phyloP scores from a whole-genome alignment of 2,888 invertebrate species.

The Stenichneumon culpator region DNA sequence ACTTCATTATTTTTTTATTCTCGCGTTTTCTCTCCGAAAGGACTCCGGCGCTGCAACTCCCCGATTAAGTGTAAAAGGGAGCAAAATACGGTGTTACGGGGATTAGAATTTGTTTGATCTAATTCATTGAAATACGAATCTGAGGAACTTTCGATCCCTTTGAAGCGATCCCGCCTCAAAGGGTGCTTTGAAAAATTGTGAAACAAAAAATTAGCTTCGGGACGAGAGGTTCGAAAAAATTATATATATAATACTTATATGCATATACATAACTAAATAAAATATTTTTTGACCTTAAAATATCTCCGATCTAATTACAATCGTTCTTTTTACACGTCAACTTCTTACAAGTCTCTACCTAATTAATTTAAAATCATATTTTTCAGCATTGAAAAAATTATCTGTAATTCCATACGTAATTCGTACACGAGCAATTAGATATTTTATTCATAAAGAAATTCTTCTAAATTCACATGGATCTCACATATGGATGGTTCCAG shows the following conservation, averaged over 20 bases:
- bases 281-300: no score
- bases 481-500: not conserved
- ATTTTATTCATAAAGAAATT: not conserved
- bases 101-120: not conserved
- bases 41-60: not conserved
- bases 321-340: no score
- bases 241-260: no score
- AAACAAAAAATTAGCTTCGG: not conserved
- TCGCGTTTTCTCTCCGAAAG: not conserved
- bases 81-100: not conserved
- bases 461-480: not conserved
- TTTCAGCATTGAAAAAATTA: no score
- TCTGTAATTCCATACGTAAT: no score
- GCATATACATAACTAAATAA: no score
- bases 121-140: not conserved
- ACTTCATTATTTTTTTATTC: constrained; percentile 14
- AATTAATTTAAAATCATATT: no score
- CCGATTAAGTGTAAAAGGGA: not conserved
- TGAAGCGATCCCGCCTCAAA: not conserved
- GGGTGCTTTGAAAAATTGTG: not conserved
- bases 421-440: not conserved
- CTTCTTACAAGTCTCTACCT: no score
- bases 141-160: not conserved
- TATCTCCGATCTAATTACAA: no score
- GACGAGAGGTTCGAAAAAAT: not conserved